Evolutionary conservation across 2,888 invertebrate genomes (phyloP).

Genomic region (Meghimatium bilineatum): DNA sequence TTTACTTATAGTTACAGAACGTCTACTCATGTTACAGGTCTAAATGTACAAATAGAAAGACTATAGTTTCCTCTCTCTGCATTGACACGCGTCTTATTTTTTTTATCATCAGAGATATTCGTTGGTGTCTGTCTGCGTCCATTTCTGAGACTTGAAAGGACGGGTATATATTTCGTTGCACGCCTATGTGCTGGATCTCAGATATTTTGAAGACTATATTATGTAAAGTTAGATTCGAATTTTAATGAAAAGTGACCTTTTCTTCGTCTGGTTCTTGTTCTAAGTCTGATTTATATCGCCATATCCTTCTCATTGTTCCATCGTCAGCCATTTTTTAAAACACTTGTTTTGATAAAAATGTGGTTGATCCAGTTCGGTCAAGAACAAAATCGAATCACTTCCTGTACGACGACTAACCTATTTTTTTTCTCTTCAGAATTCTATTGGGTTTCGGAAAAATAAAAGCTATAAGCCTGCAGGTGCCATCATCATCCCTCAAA

Average conservation of each 20-base stretch:
- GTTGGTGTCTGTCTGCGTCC: neutral
- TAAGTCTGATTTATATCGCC: slow-evolving; percentile 47
- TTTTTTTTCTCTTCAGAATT: neutral
- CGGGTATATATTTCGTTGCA: neutral
- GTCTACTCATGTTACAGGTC: no score
- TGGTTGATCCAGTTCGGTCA: neutral
- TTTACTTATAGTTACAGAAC: no score
- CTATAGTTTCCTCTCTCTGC: no score
- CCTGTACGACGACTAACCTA: slow-evolving; percentile 7
- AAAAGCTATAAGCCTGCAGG: no score
- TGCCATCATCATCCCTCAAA: no score
- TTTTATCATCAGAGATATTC: no score
- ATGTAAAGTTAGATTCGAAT: neutral
- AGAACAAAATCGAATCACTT: neutral
- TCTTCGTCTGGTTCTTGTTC: slow-evolving; percentile 46
- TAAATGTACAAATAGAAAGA: no score
- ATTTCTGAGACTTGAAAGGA: neutral
- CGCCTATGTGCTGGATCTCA: no score
- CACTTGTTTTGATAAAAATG: no score
- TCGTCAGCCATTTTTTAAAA: slow-evolving; percentile 40
- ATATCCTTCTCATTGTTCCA: slow-evolving; percentile 39
- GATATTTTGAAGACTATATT: slow-evolving; percentile 11
- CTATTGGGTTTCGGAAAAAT: no score
- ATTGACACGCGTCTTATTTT: no score
- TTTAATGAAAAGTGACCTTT: slow-evolving; percentile 37